phyloP scores from a whole-genome alignment of 2,113 vertebrate genomes.

The Neomonachus schauinslandi region DNA sequence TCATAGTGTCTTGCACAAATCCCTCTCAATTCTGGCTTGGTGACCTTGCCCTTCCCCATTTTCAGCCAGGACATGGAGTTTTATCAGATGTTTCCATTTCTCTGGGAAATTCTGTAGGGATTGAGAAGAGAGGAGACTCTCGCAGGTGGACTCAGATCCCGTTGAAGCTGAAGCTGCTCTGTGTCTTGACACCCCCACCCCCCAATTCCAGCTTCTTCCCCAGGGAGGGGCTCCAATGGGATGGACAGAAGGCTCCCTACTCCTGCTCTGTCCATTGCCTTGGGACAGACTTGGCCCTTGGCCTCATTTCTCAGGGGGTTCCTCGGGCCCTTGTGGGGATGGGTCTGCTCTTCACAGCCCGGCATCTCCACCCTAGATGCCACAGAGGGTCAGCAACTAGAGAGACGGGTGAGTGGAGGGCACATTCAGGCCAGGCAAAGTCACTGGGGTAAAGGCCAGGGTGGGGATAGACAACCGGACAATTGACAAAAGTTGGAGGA shows the following conservation, averaged over 20 bases:
- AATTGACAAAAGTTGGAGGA: neutral
- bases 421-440: neutral
- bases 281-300: neutral
- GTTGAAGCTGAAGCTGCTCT: neutral
- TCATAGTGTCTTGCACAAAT: neutral
- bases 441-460: neutral
- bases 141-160: neutral
- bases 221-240: no score
- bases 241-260: neutral
- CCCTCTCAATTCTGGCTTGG: neutral
- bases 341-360: neutral
- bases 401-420: neutral
- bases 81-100: neutral
- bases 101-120: neutral
- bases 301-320: neutral
- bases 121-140: neutral
- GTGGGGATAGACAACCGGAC: no score
- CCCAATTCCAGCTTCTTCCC: neutral
- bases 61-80: neutral
- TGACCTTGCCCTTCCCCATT: neutral
- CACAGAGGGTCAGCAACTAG: fast-evolving
- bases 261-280: neutral
- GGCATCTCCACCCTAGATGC: neutral
- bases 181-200: neutral
- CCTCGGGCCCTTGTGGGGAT: neutral